Evolutionary conservation across 2,113 vertebrate genomes (phyloP), one percentile per base, ranked within the genome.

Genomic region (Saccopteryx leptura): DNA sequence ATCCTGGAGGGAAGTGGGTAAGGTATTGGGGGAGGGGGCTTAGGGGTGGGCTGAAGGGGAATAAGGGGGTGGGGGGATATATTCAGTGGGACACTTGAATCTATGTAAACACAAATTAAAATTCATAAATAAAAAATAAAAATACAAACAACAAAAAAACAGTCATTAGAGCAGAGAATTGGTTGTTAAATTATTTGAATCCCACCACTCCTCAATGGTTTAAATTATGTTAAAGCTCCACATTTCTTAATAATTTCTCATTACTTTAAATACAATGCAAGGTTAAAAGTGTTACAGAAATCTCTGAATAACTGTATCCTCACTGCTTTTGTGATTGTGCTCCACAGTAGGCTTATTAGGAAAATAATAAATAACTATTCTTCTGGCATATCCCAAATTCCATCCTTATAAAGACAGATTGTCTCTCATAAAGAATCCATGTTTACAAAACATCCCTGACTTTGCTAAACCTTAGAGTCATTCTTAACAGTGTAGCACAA

Each of bases 161-260:
- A 39, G 39, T 39, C 39, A 39, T 39, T 39, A 39, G 39, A 39
- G 39, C 39, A 39, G 39, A 39, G 39, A 39, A 39, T 39, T 39
- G 39, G 39, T 39, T 39, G 39, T 39, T 39, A 39, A 39, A 39
- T 39, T 39, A 39, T 39, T 39, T 39, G 39, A 39, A 39, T 39
- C 3, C 39, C 39, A 39, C 39, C 39, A 39, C 39, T 94, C 4
- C 33, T 82, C 56, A 54, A 74, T 60, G 7, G 14, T 85, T 91
- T 88, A 54, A 3, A 15, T 79, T 82, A 52, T 12, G 24, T 12
- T 85, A 81, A 66, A 84, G 12, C 5, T 58, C 14, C 7, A 52
- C 33, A 85, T 97, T 91, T 18, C 24, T 52, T 76, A 80, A 76
- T 88, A 96, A 96, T 78, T 69, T 7, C 5, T 8, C 19, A 23